Conservation (phyloP, 1,140 invertebrate genomes). For the Lamellibrachia luymesi region DNA sequence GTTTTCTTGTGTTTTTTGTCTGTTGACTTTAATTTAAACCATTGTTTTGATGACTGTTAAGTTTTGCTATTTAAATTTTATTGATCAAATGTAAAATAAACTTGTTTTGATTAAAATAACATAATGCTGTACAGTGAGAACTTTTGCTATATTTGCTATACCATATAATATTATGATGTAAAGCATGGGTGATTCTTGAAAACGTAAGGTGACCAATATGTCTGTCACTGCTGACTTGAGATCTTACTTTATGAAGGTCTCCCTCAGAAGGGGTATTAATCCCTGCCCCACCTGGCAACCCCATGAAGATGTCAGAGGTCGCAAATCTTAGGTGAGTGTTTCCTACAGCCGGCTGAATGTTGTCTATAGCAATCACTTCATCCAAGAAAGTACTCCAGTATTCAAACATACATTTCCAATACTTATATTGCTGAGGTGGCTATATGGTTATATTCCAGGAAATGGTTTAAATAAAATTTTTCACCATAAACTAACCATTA, state of each 20-base stretch:
- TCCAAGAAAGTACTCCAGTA: neutral
- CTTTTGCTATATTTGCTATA: too few relatives aligned
- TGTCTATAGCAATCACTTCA: neutral
- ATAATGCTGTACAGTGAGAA: neutral
- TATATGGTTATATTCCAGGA: neutral
- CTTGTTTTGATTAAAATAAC: neutral
- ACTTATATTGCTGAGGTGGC: neutral
- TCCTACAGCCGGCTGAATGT: neutral
- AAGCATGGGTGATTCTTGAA: too few relatives aligned
- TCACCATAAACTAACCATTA: neutral
- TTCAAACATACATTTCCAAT: neutral
- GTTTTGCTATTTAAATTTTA: too few relatives aligned
- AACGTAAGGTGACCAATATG: neutral
- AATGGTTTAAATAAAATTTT: neutral
- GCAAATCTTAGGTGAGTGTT: slow-evolving; percentile 11
- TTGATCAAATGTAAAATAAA: too few relatives aligned
- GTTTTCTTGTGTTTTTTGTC: too few relatives aligned
- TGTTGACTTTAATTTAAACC: too few relatives aligned
- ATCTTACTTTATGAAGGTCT: slow-evolving; percentile 35
- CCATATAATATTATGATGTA: too few relatives aligned
- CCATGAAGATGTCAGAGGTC: slow-evolving; percentile 25
- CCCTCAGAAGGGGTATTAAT: slow-evolving; percentile 39
- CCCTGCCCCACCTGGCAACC: slow-evolving; percentile 51
- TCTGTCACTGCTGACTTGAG: neutral
- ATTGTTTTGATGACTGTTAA: too few relatives aligned